Evolutionary conservation across 2,797 vertebrate genomes (phyloP).

Genomic region (Geotrypetes seraphini): DNA sequence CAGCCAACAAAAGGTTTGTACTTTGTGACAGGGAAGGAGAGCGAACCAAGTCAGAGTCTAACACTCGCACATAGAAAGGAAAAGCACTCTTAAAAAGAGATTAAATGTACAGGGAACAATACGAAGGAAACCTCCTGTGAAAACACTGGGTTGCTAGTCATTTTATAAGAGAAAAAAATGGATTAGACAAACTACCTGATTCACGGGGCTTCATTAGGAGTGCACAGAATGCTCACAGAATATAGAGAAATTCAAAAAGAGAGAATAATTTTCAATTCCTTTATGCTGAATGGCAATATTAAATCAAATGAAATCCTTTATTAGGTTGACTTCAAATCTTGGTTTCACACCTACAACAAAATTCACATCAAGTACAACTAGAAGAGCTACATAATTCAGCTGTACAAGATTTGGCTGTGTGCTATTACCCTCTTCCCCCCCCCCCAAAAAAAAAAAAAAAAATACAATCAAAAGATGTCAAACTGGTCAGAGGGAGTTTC

Average conservation of each 20-base stretch:
- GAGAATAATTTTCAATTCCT: too few species aligned
- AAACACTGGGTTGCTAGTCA: constrained; percentile 12
- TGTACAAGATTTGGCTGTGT: too few species aligned
- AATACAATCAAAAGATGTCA: too few species aligned
- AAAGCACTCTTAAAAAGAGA: constrained; percentile 13
- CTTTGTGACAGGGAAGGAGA: constrained; percentile 25
- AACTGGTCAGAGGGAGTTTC: too few species aligned
- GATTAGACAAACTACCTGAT: constrained; percentile 15
- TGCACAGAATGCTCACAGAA: constrained; percentile 8
- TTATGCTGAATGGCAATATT: too few species aligned
- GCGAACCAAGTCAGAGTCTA: constrained; percentile 26
- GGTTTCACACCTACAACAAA: too few species aligned
- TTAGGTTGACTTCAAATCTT: too few species aligned
- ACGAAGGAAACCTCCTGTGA: constrained; percentile 22
- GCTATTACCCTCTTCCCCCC: too few species aligned
- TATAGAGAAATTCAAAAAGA: constrained; percentile 28
- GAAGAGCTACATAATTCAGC: too few species aligned
- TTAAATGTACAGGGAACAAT: constrained; percentile 19
- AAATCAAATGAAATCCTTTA: too few species aligned
- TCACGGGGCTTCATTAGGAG: constrained; percentile 5
- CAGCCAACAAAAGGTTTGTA: constrained; percentile 26
- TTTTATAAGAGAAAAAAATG: constrained; percentile 21
- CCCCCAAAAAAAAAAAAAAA: too few species aligned
- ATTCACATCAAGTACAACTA: too few species aligned
- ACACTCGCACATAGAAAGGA: constrained; percentile 18